These are phyloP conservation scores for Drosophila tsacasi DNA, from an alignment of 1,140 invertebrate genomes.

Conservation along the genomic window DNA sequence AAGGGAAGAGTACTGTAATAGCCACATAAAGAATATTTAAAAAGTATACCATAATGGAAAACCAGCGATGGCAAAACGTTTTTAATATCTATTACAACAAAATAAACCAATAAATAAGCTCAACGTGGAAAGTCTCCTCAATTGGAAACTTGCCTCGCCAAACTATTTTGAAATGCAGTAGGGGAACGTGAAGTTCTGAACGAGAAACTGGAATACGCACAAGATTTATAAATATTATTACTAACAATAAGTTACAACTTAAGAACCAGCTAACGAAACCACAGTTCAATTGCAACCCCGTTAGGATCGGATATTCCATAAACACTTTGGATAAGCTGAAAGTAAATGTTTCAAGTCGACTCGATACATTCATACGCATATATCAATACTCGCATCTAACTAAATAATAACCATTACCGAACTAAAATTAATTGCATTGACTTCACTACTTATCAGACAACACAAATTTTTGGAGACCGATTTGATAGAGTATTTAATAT, in stretches of 20 bases:
- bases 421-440: constrained; percentile 59
- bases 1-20: constrained; percentile 33
- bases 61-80: constrained; percentile 24
- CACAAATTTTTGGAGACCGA: constrained; percentile 26
- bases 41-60: constrained; percentile 7
- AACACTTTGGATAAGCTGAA: constrained; percentile 20
- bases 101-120: constrained; percentile 17
- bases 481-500: constrained; percentile 62
- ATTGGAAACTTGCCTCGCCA: constrained; percentile 44
- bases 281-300: constrained; percentile 29
- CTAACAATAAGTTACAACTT: constrained; percentile 11
- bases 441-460: constrained; percentile 49
- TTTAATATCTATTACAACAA: constrained; percentile 61
- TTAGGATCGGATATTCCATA: constrained; percentile 6
- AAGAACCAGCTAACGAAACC: constrained; percentile 28
- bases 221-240: constrained; percentile 61
- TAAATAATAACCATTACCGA: constrained; percentile 61
- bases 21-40: constrained; percentile 34
- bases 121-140: constrained; percentile 57
- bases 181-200: constrained; percentile 37
- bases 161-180: constrained; percentile 23
- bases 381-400: constrained; percentile 51
- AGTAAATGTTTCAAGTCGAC: constrained; percentile 30
- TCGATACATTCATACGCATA: constrained; percentile 60
- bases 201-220: constrained; percentile 66